Conservation (phyloP, 2,113 vertebrate genomes). For the Passer domesticus region DNA sequence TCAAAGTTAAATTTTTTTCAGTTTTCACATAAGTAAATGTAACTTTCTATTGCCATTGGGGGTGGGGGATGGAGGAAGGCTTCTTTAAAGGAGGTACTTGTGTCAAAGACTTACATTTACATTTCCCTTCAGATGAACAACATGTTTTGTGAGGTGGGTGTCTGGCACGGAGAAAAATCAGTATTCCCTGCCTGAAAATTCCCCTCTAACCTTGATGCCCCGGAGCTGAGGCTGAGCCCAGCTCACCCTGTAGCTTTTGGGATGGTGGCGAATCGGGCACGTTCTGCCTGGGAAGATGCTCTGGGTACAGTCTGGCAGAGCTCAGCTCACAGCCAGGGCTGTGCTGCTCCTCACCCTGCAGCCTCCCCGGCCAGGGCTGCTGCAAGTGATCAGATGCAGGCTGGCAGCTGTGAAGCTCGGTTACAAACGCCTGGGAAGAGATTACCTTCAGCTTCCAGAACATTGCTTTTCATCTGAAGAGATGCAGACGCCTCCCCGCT, state of each 20-base stretch:
- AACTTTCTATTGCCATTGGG: not conserved
- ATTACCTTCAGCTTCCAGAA: not conserved
- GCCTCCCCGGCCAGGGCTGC: not conserved
- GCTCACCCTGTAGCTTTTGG: accelerated
- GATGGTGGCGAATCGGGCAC: not conserved
- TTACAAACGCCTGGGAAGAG: constrained; percentile 26
- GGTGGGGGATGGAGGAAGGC: accelerated
- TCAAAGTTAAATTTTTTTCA: not conserved
- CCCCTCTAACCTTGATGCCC: not conserved
- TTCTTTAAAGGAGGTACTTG: not conserved
- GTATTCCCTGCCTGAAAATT: not conserved
- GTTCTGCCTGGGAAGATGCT: not conserved
- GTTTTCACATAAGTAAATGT: not conserved
- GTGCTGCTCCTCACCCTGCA: not conserved
- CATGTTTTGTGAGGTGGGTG: not conserved
- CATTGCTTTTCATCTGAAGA: not conserved
- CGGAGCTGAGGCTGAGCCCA: not conserved
- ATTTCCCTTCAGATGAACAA: not conserved
- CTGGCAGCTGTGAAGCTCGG: constrained; percentile 37
- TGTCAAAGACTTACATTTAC: not conserved
- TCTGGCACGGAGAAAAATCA: not conserved
- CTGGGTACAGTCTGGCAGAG: not conserved
- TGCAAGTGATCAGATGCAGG: not conserved
- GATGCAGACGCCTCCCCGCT: not conserved
- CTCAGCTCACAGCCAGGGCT: accelerated